Percentiles rank a stretch among this genome's conserved stretches.
These are phyloP conservation scores for Rhizoglyphus robini DNA, from an alignment of 1,140 invertebrate species.

Conservation along the genomic window DNA sequence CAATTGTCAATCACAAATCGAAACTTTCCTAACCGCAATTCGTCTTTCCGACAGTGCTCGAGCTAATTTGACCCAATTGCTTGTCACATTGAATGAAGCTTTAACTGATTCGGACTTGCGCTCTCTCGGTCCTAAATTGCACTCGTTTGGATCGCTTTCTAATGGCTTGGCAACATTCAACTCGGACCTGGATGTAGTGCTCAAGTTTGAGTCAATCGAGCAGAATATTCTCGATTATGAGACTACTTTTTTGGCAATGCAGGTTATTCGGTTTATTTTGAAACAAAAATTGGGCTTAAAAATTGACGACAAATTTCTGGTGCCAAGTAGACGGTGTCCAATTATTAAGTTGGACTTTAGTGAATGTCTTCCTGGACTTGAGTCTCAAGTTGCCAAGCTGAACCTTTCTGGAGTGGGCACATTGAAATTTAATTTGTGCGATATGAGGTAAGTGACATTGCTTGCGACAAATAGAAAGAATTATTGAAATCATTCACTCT, in stretches of 20 bases:
- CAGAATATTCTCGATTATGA: background rate
- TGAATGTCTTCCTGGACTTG: background rate
- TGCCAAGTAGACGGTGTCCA: background rate
- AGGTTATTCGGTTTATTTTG: background rate
- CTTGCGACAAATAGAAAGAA: background rate
- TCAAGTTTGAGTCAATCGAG: background rate
- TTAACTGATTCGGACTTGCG: background rate
- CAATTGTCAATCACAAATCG: too few species aligned
- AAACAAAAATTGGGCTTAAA: background rate
- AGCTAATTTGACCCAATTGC: too few species aligned
- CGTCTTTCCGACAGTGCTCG: too few species aligned
- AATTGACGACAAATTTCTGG: too few species aligned
- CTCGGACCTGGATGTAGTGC: background rate
- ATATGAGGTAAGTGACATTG: too few species aligned
- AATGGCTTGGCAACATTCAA: conserved; percentile 2
- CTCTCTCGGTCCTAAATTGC: background rate
- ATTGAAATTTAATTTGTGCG: background rate
- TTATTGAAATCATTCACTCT: background rate
- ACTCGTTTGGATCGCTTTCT: background rate
- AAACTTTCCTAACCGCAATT: too few species aligned
- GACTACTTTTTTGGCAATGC: background rate
- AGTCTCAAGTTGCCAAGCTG: background rate
- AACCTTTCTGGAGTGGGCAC: background rate
- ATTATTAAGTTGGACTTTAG: conserved; percentile 3
- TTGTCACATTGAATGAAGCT: too few species aligned